Base-by-base conservation (phyloP, 2,888 invertebrate species). In the Xylota segnis region DNA sequence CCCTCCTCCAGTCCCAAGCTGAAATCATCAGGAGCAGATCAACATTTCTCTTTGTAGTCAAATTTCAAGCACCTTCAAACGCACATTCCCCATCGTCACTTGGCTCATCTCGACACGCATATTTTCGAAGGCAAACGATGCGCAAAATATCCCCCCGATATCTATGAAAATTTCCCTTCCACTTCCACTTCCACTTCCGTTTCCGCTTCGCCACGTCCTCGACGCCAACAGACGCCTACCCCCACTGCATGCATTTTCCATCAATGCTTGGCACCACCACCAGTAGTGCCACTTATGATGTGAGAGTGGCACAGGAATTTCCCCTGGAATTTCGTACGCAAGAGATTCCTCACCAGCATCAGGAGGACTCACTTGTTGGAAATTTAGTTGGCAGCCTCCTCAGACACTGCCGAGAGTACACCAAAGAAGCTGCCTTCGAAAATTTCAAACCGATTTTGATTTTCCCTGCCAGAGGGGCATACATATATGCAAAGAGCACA, bases 401-500 rank as follows among this genome's bases (percentile, higher is more conserved):
- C 43, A 6, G 50, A 50, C 10, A 23, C 23, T 10, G 50, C 9
- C 2, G 23, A 4, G 23, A 4, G 18, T 10, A 50, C 23, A 7
- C 4, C 34, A 27, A 52, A 52, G 52, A 23, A 37, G 14, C 37
- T 27, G 40, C n/a, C 7, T 61, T 32, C 56, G 14, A 68, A 47
- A 56, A 68, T 68, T 16, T 37, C 47, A 9, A 65, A 65, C 34
- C 34, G 54, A 70, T 78, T 70, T 71, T 59, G 76, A 77, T 77
- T 61, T 68, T 52, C 27, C 14, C 34, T 45, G 47, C 37, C 43
- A 50, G 16, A 12, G 10, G 52, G 43, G 43, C 10, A 56, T 47
- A 29, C 29, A 34, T 37, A 10, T 37, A 47, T 66, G 37, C 54
- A 7, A 66, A 47, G 52, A 58, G 34, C 34, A 37, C 56, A 47